A percentile compares a stretch with the other conserved stretches of the same genome.
Evolutionary conservation across 2,797 vertebrate species (phyloP).

Genomic region (Sebastes trivittatus): DNA sequence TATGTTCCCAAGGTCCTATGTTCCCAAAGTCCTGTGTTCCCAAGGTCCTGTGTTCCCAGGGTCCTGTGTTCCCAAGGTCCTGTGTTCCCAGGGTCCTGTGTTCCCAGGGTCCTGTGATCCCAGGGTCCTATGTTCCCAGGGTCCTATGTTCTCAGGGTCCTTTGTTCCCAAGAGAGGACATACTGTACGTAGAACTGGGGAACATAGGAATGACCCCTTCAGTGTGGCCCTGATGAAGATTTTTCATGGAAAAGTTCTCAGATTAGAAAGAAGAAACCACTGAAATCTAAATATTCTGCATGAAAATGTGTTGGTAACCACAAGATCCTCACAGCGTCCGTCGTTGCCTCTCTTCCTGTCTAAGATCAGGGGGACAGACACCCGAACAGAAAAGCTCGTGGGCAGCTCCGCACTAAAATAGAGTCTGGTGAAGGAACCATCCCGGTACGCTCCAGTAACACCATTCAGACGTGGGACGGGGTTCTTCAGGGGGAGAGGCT

Average conservation of each 20-base stretch:
- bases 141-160: too few species aligned
- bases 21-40: too few species aligned
- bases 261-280: background rate
- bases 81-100: too few species aligned
- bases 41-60: too few species aligned
- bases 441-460: constrained; percentile 88
- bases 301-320: background rate
- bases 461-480: constrained; percentile 94
- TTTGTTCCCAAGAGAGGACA: too few species aligned
- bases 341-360: background rate
- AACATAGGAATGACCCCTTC: background rate
- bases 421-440: constrained; percentile 96
- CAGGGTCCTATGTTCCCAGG: too few species aligned
- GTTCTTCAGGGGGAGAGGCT: constrained; percentile 93
- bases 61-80: too few species aligned
- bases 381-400: constrained; percentile 91
- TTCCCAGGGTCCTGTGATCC: too few species aligned
- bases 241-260: background rate
- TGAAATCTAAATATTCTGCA: background rate
- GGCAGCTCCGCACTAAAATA: constrained; percentile 94
- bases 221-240: background rate
- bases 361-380: constrained; percentile 92
- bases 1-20: too few species aligned
- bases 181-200: too few species aligned
- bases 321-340: background rate